A percentile compares a stretch with the other conserved stretches of the same genome.
Evolutionary conservation across 1,140 invertebrate species (phyloP).

Genomic region (Drosophila serrata): DNA sequence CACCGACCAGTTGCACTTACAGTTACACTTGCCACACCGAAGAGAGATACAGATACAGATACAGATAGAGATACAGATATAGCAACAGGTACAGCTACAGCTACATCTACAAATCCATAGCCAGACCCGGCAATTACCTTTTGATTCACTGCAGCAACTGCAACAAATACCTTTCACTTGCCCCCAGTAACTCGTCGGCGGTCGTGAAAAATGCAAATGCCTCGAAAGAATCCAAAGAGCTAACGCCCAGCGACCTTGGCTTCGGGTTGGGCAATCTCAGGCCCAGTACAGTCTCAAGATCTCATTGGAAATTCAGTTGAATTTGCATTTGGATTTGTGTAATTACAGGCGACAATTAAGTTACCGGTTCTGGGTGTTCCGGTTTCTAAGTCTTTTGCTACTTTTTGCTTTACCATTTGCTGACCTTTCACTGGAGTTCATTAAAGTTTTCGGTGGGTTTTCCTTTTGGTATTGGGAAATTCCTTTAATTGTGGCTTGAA

Average conservation of each 20-base stretch:
- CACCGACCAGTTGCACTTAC: constrained; percentile 49
- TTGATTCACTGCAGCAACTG: constrained; percentile 35
- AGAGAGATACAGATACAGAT: constrained; percentile 12
- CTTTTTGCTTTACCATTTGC: background rate
- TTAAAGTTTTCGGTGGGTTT: background rate
- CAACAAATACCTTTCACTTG: constrained; percentile 64
- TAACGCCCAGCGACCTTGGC: constrained; percentile 58
- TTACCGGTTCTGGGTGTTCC: constrained; percentile 35
- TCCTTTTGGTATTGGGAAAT: constrained; percentile 11
- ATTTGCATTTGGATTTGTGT: constrained; percentile 24
- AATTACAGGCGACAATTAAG: constrained; percentile 38
- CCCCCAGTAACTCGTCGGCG: constrained; percentile 29
- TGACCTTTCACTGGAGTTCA: constrained; percentile 25
- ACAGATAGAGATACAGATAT: constrained; percentile 21
- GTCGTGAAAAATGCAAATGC: constrained; percentile 55
- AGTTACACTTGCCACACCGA: constrained; percentile 57
- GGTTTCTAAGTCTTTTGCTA: background rate
- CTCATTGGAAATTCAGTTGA: constrained; percentile 10
- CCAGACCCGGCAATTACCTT: constrained; percentile 57
- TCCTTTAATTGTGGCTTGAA: constrained; percentile 11
- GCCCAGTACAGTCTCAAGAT: background rate
- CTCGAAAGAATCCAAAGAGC: constrained; percentile 33
- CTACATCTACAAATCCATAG: constrained; percentile 42
- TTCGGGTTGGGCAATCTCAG: constrained; percentile 9
- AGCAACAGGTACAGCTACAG: constrained; percentile 11